These are phyloP conservation scores for Caenorhabditis remanei DNA, from an alignment of 1,140 invertebrate genomes.

Conservation along the genomic window DNA sequence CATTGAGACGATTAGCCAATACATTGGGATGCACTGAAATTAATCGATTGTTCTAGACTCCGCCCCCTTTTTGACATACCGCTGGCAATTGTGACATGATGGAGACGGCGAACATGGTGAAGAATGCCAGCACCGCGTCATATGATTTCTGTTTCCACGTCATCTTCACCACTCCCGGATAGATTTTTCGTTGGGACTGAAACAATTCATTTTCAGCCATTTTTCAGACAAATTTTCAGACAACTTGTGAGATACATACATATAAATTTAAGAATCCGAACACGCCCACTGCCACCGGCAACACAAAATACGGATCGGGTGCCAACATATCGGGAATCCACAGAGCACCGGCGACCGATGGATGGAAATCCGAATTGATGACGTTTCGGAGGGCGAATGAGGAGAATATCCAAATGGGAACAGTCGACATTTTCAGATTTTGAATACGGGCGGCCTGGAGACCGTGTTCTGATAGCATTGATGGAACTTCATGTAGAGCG, in stretches of 20 bases:
- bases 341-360: conserved; percentile 66
- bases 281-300: conserved; percentile 70
- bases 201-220: conserved; percentile 45
- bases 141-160: conserved; percentile 65
- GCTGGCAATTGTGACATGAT: conserved; percentile 72
- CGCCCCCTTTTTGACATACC: conserved; percentile 53
- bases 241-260: conserved; percentile 61
- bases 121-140: conserved; percentile 66
- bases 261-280: conserved; percentile 72
- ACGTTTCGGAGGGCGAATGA: conserved; percentile 73
- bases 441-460: conserved; percentile 69
- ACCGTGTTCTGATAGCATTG: conserved; percentile 65
- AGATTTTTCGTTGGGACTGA: conserved; percentile 72
- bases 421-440: conserved; percentile 71
- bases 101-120: conserved; percentile 69
- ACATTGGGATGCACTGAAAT: conserved; percentile 73
- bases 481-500: conserved; percentile 62
- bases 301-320: conserved; percentile 71
- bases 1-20: conserved; percentile 71
- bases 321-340: conserved; percentile 70
- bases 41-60: not conserved
- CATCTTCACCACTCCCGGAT: conserved; percentile 64
- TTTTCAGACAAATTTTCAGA: not conserved
- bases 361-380: conserved; percentile 68
- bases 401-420: conserved; percentile 73